Conservation (phyloP, 2,113 vertebrate species). For the Paradisaea rubra region DNA sequence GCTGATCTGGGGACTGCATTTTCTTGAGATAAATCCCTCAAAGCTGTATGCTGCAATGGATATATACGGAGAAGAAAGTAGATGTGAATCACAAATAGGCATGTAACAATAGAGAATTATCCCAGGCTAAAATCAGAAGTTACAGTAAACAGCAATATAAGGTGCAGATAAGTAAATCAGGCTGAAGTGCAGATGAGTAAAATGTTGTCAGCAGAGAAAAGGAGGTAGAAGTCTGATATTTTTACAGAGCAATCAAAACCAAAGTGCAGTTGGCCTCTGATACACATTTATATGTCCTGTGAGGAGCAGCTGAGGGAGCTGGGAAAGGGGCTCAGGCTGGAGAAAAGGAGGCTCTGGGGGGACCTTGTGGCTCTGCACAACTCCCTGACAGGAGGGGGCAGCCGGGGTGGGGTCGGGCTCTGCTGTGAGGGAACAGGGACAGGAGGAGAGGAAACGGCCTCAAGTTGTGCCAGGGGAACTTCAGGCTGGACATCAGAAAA, state of each 20-base stretch:
- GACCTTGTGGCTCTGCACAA: background rate
- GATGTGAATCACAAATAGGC: background rate
- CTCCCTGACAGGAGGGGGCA: background rate
- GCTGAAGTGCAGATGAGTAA: background rate
- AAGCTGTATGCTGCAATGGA: background rate
- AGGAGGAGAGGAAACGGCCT: fast-evolving
- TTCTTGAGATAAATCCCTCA: background rate
- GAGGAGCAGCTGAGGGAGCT: background rate
- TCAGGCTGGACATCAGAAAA: background rate
- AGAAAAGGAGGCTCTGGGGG: background rate
- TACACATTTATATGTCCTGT: background rate
- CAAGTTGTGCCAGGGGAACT: fast-evolving
- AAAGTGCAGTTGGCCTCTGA: fast-evolving
- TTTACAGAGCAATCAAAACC: background rate
- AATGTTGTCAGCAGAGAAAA: background rate
- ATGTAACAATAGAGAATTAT: background rate
- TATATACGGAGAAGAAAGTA: background rate
- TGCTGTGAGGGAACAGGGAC: background rate
- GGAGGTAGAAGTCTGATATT: background rate
- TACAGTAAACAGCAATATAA: background rate
- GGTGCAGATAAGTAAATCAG: background rate
- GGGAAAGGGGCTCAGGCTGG: background rate
- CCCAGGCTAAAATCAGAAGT: background rate
- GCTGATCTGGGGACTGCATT: background rate
- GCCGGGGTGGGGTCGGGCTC: fast-evolving